A percentile compares a stretch with the other conserved stretches of the same genome.
Conservation (phyloP, 2,888 invertebrate species). For the Aporophyla nigra region DNA sequence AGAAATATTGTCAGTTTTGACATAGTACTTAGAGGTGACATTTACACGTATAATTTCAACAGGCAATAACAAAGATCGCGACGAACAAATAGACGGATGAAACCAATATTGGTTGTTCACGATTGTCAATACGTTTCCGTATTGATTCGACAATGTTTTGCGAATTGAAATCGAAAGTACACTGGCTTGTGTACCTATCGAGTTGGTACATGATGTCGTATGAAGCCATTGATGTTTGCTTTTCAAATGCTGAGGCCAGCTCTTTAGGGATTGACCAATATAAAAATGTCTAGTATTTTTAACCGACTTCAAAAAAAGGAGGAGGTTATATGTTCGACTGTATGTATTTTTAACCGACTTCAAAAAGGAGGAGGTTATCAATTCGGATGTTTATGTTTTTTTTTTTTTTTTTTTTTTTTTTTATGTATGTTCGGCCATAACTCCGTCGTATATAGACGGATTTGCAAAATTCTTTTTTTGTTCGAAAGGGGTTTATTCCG, state of each 20-base stretch:
- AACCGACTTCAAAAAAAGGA: too few species aligned
- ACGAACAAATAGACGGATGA: conserved; percentile 37
- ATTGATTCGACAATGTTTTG: conserved; percentile 38
- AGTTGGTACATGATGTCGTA: conserved; percentile 35
- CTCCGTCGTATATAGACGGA: too few species aligned
- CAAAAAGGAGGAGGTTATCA: too few species aligned
- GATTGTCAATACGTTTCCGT: conserved; percentile 38
- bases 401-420: too few species aligned
- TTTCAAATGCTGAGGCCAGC: conserved; percentile 38
- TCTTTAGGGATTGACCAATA: conserved; percentile 9
- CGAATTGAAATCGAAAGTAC: conserved; percentile 53
- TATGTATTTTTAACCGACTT: too few species aligned
- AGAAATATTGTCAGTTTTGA: conserved; percentile 31
- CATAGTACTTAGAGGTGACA: conserved; percentile 49
- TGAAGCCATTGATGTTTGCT: conserved; percentile 34
- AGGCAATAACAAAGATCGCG: conserved; percentile 47
- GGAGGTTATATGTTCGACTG: too few species aligned
- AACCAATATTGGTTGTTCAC: conserved; percentile 49
- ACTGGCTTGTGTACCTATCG: conserved; percentile 18
- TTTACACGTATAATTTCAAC: conserved; percentile 46
- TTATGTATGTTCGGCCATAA: too few species aligned
- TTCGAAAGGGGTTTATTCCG: too few species aligned
- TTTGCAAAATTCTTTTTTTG: too few species aligned
- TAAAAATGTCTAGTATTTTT: conserved; percentile 10
- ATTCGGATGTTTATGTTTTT: too few species aligned